Evolutionary conservation across 2,797 vertebrate genomes (phyloP).

Genomic region (Triplophysa bombifrons): DNA sequence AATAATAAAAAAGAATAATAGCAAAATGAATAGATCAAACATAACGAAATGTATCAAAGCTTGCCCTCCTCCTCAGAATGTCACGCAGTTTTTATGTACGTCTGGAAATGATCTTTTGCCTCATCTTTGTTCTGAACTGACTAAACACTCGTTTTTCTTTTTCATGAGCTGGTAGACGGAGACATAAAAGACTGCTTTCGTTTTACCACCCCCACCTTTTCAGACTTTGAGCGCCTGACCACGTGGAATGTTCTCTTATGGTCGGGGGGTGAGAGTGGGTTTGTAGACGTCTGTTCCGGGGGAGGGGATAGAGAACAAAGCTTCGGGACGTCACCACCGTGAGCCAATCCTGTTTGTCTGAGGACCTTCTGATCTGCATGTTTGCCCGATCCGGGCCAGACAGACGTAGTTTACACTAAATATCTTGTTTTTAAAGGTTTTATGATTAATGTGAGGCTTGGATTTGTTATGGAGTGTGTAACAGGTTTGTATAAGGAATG

Average conservation of each 20-base stretch:
- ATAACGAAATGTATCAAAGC: too few relatives aligned
- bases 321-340: background rate
- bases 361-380: background rate
- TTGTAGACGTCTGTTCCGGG: background rate
- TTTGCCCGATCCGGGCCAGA: background rate
- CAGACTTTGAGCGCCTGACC: background rate
- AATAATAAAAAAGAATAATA: too few relatives aligned
- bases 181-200: too few relatives aligned
- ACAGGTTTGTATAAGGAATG: background rate
- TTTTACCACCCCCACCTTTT: too few relatives aligned
- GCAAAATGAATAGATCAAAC: too few relatives aligned
- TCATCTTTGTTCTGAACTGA: too few relatives aligned
- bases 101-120: too few relatives aligned
- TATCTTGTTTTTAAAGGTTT: background rate
- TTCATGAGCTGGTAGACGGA: too few relatives aligned
- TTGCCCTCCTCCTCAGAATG: too few relatives aligned
- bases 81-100: too few relatives aligned
- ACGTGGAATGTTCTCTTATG: background rate
- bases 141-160: too few relatives aligned
- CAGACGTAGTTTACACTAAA: background rate
- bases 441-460: background rate
- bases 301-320: background rate
- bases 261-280: too few relatives aligned
- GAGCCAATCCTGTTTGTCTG: background rate
- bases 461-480: background rate